Conservation (phyloP, 2,888 invertebrate species). For the Crossocerus cetratus region DNA sequence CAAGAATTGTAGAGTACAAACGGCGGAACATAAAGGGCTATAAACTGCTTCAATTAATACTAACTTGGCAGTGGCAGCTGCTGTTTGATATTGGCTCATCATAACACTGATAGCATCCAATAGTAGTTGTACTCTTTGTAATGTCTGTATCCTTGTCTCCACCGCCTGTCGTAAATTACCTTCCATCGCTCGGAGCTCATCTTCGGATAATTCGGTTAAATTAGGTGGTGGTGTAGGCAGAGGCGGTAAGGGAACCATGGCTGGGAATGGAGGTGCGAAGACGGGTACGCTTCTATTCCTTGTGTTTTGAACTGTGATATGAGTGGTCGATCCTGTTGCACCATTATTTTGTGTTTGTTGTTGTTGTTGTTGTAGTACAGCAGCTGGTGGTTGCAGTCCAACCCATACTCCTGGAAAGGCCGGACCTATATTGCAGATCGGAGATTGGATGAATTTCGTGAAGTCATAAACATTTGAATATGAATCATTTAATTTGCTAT, state of each 20-base stretch:
- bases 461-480: not conserved
- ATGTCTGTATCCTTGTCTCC: conserved; percentile 91
- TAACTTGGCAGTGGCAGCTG: conserved; percentile 79
- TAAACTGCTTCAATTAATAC: conserved; percentile 23
- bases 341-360: conserved; percentile 45
- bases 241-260: conserved; percentile 81
- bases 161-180: conserved; percentile 91
- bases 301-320: conserved; percentile 62
- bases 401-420: conserved; percentile 67
- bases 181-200: conserved; percentile 93
- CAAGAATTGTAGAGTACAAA: not conserved
- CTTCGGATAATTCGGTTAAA: conserved; percentile 86
- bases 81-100: conserved; percentile 94
- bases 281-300: conserved; percentile 71
- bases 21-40: not conserved
- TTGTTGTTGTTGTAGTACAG: conserved; percentile 51
- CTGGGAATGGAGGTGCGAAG: conserved; percentile 79
- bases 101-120: conserved; percentile 95
- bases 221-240: conserved; percentile 89
- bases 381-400: conserved; percentile 63
- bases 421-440: conserved; percentile 52
- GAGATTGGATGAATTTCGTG: not conserved
- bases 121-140: conserved; percentile 91
- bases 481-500: not conserved
- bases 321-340: conserved; percentile 44